Evolutionary conservation across 2,888 invertebrate genomes (phyloP), one percentile per base, ranked within the genome.

Genomic region (Thalpophila matura): DNA sequence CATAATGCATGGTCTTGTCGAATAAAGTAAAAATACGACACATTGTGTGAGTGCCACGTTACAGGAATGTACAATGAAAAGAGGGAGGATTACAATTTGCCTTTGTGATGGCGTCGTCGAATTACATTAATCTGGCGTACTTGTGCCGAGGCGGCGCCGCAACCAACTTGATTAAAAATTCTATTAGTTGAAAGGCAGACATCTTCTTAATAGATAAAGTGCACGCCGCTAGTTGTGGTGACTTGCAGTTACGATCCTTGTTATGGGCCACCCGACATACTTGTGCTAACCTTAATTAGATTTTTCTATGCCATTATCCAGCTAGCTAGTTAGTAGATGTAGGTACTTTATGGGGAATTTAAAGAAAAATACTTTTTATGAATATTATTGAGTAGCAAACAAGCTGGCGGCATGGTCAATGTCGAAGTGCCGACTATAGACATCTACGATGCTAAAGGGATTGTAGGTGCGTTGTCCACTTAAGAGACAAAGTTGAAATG

Each of bases 101-200:
- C 90, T 94, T 94, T 94, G 94, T 94, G 93, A 94, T 88, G 89
- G 89, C 92, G 89, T 90, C 89, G 91, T 93, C 92, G 92, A 94
- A 94, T 95, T 94, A 93, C 94, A 95, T 95, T 94, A 94, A 93
- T 93, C 92, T 90, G 92, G 90, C 89, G 91, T 84, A 85, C 88
- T 89, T 87, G 89, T 84, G 89, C 87, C 84, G 86, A 74, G 83
- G 85, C 83, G 89, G 88, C 85, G 71, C 72, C 92, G 87, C 92
- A 90, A 91, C 86, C 90, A 90, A 93, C 93, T 91, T 94, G 93
- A 94, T 94, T 94, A 94, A 95, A 94, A 93, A 94, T 93, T 93
- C 94, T 94, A 94, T 94, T 95, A 94, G 93, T 93, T 92, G 89
- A 93, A 94, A 94, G 90, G 91, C 91, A 89, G 92, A 91, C 90